These are phyloP conservation scores for Agrotis clavis DNA, from an alignment of 2,888 invertebrate genomes.

Conservation along the genomic window DNA sequence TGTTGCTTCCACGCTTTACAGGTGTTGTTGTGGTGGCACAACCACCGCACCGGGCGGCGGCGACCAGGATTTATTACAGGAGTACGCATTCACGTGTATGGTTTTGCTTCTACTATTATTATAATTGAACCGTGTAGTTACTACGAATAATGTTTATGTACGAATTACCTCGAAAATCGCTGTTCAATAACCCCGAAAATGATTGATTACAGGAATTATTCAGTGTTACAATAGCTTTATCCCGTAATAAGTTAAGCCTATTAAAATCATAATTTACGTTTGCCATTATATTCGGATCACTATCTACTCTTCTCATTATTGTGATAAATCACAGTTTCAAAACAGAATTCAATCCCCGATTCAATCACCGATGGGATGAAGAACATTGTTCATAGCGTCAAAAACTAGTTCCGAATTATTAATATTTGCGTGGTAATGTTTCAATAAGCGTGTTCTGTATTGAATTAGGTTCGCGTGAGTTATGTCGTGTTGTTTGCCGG, in stretches of 20 bases:
- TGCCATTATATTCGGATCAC: constrained; percentile 20
- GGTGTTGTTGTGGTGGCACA: constrained; percentile 33
- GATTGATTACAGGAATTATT: constrained; percentile 35
- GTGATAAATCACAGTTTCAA: constrained; percentile 42
- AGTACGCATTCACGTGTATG: constrained; percentile 28
- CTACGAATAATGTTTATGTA: neutral
- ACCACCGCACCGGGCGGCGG: constrained; percentile 1
- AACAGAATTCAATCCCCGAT: constrained; percentile 39
- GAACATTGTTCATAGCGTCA: constrained; percentile 44
- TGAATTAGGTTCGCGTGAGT: constrained; percentile 66
- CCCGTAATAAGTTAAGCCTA: constrained; percentile 17
- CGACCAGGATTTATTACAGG: constrained; percentile 30
- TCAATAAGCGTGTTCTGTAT: constrained; percentile 55
- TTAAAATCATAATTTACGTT: constrained; percentile 37
- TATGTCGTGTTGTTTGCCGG: constrained; percentile 66
- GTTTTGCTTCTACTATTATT: neutral
- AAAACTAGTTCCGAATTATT: constrained; percentile 43
- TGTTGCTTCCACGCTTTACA: constrained; percentile 40
- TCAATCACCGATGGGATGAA: constrained; percentile 16
- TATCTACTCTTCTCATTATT: constrained; percentile 24
- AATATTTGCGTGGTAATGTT: constrained; percentile 50
- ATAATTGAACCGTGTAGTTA: neutral
- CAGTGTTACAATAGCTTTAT: constrained; percentile 26
- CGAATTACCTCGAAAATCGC: neutral
- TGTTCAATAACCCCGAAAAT: constrained; percentile 15